phyloP scores from a whole-genome alignment of 2,888 invertebrate species.

The Lepidonotus clava region DNA sequence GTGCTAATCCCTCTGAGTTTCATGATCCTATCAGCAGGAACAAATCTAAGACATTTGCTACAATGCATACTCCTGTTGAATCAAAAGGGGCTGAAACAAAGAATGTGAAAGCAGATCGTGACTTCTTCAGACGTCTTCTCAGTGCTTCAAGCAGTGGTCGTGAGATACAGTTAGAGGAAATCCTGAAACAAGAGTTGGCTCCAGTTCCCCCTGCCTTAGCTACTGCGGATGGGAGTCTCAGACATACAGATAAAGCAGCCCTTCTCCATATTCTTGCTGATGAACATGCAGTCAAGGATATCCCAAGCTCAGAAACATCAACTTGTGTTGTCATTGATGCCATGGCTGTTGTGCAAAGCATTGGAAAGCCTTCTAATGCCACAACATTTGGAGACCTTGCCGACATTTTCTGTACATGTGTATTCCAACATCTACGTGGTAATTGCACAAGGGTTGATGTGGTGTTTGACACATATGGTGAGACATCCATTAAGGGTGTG shows the following conservation, averaged over 20 bases:
- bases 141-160: not conserved
- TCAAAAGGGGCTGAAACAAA: not conserved
- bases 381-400: not conserved
- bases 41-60: not conserved
- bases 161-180: not conserved
- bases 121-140: not conserved
- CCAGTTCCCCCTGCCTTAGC: not conserved
- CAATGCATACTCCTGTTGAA: not conserved
- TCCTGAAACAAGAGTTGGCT: too few species aligned
- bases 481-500: not conserved
- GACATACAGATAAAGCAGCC: not conserved
- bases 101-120: not conserved
- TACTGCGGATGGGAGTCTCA: not conserved
- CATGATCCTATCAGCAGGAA: not conserved
- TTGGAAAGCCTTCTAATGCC: not conserved
- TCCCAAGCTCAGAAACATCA: not conserved
- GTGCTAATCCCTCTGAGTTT: not conserved
- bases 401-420: not conserved
- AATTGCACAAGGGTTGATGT: not conserved
- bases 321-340: not conserved
- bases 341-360: not conserved
- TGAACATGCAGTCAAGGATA: not conserved
- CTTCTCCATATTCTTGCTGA: not conserved
- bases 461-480: not conserved
- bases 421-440: not conserved